These are phyloP conservation scores for Tethea ocularis DNA, from an alignment of 2,888 invertebrate genomes.

Conservation along the genomic window DNA sequence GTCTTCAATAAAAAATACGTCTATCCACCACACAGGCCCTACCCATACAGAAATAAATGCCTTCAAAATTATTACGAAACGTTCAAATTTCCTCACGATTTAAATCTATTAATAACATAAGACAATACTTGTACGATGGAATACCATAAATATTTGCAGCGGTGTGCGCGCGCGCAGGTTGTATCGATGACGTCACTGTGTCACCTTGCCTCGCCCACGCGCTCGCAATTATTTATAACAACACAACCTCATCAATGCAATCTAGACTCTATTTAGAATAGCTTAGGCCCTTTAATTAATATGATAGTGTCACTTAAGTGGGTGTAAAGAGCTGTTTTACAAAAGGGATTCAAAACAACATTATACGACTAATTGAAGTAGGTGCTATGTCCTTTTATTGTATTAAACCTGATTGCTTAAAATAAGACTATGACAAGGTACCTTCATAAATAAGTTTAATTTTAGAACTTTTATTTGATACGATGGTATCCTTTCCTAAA, in stretches of 20 bases:
- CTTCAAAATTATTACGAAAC: background rate
- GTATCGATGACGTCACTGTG: conserved; percentile 51
- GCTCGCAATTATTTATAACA: conserved; percentile 31
- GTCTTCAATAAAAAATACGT: background rate
- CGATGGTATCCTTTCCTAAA: background rate
- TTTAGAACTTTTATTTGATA: background rate
- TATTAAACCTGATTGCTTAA: background rate
- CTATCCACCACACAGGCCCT: background rate
- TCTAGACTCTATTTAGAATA: background rate
- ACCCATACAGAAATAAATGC: background rate
- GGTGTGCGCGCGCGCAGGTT: conserved; percentile 33
- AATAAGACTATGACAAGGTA: background rate
- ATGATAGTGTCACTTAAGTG: background rate
- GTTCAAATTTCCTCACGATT: background rate
- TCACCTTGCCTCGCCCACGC: conserved; percentile 59
- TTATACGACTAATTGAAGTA: background rate
- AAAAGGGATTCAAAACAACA: background rate
- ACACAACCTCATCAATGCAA: conserved; percentile 15
- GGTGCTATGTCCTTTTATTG: background rate
- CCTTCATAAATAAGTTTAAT: background rate
- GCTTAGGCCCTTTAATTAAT: background rate
- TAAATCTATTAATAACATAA: background rate
- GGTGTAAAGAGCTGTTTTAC: background rate
- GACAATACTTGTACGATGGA: background rate
- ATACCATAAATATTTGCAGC: conserved; percentile 8